Base-by-base conservation (phyloP, 2,797 vertebrate genomes). In the Chelmon rostratus region DNA sequence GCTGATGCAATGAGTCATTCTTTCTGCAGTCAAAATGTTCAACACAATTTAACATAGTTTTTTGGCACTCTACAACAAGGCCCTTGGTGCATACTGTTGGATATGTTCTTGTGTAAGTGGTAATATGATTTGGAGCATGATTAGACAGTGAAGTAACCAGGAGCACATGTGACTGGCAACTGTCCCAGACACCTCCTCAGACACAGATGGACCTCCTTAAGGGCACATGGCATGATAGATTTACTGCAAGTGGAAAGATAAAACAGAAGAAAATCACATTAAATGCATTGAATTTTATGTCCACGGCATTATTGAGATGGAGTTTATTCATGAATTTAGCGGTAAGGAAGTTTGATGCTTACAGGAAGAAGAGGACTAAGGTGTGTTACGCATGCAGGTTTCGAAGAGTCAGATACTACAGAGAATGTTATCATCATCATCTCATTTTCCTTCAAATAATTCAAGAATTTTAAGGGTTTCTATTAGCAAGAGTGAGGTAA, bases 231-330 rank as follows among this genome's bases (percentile, higher is more conserved):
- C 85, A 88, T 86, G 82, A 91, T 25, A 67, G 81, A 75, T 87
- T 95, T 91, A 95, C 95, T 96, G 93, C 67, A 89, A 91, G 92
- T 68, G 52, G 70, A 88, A 88, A 88, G 53, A 85, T 10, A 78
- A 82, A 54, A 79, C 23, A 83, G 38, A 81, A 66, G 50, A 31
- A 73, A 73, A 86, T 69, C 13, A 71, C 58, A 67, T 82, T 72
- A 81, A 78, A 86, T 67, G 69, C 33, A 71, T 65, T 40, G 38
- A 11, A 58, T 70, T 68, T 28, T 0, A 62, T 63, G 76, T 78
- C 11, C 15, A 23, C 2, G 68, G 31, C 19, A 70, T 72, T 72
- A 71, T 16, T 63, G 0, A 68, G 19, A 81, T 52, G 5, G n/a
- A 31, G n/a, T n/a, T 52, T 4, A 35, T 42, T 33, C 12, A 15